phyloP scores from a whole-genome alignment of 2,888 invertebrate genomes.

The Melieria omissa region DNA sequence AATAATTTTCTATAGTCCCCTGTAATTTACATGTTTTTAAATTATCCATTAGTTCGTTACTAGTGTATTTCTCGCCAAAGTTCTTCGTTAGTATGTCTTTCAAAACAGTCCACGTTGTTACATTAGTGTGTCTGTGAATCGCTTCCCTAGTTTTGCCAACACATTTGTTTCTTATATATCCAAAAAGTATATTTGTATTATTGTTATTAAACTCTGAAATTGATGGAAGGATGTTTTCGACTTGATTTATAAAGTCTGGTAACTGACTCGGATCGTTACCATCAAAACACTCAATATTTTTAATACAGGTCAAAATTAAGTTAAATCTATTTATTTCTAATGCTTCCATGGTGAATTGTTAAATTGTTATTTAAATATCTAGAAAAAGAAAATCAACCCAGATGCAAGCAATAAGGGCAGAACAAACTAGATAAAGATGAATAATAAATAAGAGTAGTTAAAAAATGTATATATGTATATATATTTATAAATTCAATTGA shows the following conservation, averaged over 20 bases:
- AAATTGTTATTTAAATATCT: too few species aligned
- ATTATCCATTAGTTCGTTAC: constrained; percentile 12
- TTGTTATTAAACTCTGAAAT: not conserved
- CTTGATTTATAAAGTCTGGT: constrained; percentile 16
- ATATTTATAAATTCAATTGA: constrained; percentile 45
- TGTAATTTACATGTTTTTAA: constrained; percentile 7
- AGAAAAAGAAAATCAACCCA: too few species aligned
- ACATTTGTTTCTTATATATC: constrained; percentile 6
- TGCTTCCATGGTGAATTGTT: not conserved
- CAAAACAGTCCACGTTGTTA: constrained; percentile 3
- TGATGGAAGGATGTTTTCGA: constrained; percentile 4
- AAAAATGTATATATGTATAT: constrained; percentile 30
- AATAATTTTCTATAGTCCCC: constrained; percentile 7
- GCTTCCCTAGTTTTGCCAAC: constrained; percentile 8
- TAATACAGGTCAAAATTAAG: not conserved
- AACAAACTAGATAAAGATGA: too few species aligned
- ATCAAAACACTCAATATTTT: constrained; percentile 14
- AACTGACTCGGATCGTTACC: constrained; percentile 9
- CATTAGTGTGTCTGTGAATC: constrained; percentile 11
- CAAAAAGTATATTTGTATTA: constrained; percentile 8
- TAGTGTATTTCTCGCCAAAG: constrained; percentile 9
- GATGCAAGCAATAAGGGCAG: too few species aligned
- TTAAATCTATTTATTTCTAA: constrained; percentile 3
- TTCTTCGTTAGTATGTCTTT: not conserved
- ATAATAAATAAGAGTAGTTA: too few species aligned